Evolutionary conservation across 2,113 vertebrate species (phyloP), one percentile per base, ranked within the genome.

Genomic region (Solea solea): DNA sequence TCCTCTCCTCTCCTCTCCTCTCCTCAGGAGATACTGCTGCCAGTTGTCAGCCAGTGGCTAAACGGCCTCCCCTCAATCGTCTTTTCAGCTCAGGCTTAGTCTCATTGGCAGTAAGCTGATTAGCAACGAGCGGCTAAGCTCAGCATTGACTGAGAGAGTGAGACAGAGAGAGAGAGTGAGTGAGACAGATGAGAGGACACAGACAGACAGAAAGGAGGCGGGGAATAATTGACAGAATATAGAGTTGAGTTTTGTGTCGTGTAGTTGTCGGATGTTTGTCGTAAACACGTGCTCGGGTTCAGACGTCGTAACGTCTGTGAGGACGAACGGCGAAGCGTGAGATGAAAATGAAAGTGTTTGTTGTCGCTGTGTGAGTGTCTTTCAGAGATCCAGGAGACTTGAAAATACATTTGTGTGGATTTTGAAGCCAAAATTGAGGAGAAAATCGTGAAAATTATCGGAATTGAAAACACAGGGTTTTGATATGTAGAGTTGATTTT

Each of bases 71-170:
- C 53, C 76, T 84, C 81, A 84, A 76, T 87, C 78, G 81, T 70
- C 86, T 89, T 86, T 85, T 83, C 85, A 83, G 85, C 82, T 82
- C 83, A 39, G 76, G 85, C 77, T 87, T 84, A 83, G 83, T 91
- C 80, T 90, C 85, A 83, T 90, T 86, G 85, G 85, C 83, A 71
- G 85, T 89, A 91, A 91, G 85, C 88, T 83, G 90, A 89, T 91
- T 89, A 91, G 74, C n/a, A 84, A 87, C 67, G 57, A 83, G 76
- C 67, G 59, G 55, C 86, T 87, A 84, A 88, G 74, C 85, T 52
- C 52, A 72, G 62, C 12, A 8, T 9, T 5, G 67, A 76, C 71
- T 63, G 68, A 79, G 74, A 58, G 74, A 76, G 72, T 56, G 56
- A 65, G 72, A 70, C 61, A 2, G 55, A 11, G 59, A 16, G 34